Evolutionary conservation across 1,140 invertebrate species (phyloP).

Genomic region (Platyura marginata): DNA sequence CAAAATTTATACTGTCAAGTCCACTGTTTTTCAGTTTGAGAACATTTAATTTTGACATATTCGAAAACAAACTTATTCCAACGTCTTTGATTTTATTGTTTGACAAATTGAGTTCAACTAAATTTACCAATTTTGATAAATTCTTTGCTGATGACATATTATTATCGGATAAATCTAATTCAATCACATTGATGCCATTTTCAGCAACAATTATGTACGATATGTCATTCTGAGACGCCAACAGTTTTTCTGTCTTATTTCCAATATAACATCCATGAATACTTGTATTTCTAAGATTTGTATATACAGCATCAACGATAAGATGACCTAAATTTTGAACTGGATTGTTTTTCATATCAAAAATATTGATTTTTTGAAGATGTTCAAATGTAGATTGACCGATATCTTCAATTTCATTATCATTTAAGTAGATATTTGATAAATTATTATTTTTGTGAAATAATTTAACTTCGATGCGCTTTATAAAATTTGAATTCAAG

Average conservation of each 20-base stretch:
- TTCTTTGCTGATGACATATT: background rate
- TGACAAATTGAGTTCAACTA: background rate
- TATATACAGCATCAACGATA: background rate
- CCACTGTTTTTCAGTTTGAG: background rate
- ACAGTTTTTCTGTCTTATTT: background rate
- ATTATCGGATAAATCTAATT: background rate
- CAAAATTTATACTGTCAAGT: background rate
- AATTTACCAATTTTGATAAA: background rate
- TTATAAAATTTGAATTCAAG: background rate
- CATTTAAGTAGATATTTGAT: background rate
- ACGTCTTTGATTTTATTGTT: background rate
- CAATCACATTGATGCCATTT: background rate
- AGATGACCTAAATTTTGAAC: background rate
- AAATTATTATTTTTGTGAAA: background rate
- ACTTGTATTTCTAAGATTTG: background rate
- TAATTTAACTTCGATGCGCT: background rate
- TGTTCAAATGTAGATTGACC: background rate
- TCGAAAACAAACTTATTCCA: background rate
- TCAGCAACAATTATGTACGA: background rate
- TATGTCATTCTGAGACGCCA: background rate
- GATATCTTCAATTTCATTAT: background rate
- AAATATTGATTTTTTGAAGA: background rate
- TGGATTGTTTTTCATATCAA: constrained; percentile 1
- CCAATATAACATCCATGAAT: background rate
- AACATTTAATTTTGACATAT: background rate